These are phyloP conservation scores for Sebastes wilsoni DNA, from an alignment of 2,797 vertebrate genomes.

Conservation along the genomic window DNA sequence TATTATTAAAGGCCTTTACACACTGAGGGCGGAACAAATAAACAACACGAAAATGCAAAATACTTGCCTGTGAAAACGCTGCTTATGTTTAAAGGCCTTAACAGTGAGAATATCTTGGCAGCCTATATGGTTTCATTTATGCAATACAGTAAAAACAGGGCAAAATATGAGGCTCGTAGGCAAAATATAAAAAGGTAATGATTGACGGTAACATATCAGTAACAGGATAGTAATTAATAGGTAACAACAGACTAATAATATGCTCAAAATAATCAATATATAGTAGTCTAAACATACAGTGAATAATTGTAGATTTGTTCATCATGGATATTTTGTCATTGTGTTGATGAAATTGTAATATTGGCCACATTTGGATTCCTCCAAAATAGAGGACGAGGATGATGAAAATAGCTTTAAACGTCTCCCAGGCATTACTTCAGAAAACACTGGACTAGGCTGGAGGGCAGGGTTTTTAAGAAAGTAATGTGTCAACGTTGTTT, in stretches of 20 bases:
- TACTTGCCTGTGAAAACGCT: neutral
- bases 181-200: neutral
- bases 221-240: neutral
- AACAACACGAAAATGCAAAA: neutral
- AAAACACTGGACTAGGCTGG: neutral
- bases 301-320: neutral
- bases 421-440: neutral
- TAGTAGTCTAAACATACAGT: neutral
- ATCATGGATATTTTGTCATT: neutral
- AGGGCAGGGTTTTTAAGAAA: conserved; percentile 22
- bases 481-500: conserved; percentile 23
- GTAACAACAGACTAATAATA: neutral
- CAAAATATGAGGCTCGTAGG: neutral
- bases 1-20: neutral
- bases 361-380: neutral
- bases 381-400: neutral
- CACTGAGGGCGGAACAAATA: neutral
- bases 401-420: conserved; percentile 9
- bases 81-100: too few species aligned
- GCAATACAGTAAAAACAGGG: neutral
- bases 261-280: neutral
- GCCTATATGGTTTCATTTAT: neutral
- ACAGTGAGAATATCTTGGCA: neutral
- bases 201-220: too few species aligned
- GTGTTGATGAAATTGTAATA: neutral